These are phyloP conservation scores for Drosophila anomalata DNA, from an alignment of 2,888 invertebrate species.

Conservation along the genomic window DNA sequence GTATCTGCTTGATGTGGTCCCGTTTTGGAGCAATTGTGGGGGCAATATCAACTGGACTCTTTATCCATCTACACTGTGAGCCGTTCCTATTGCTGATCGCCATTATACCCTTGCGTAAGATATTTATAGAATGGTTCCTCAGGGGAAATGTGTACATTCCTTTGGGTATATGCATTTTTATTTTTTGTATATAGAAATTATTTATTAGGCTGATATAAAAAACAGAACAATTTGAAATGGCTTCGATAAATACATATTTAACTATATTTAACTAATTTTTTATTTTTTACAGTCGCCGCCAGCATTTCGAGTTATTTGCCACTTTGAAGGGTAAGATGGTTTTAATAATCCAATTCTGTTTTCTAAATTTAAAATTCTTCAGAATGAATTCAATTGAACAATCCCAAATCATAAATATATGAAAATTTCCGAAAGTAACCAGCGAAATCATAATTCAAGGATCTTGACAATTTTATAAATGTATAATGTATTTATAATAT, in stretches of 20 bases:
- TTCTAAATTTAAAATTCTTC: not conserved
- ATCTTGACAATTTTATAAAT: too few relatives aligned
- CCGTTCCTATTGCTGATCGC: slow-evolving; percentile 48
- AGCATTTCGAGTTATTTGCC: slow-evolving; percentile 29
- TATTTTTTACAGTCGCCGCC: slow-evolving; percentile 19
- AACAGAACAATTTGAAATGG: too few relatives aligned
- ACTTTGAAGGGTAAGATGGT: slow-evolving; percentile 8
- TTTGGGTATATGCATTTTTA: too few relatives aligned
- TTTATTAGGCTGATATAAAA: too few relatives aligned
- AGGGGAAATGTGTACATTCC: too few relatives aligned
- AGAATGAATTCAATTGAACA: not conserved
- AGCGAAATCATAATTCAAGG: too few relatives aligned
- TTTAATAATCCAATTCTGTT: not conserved
- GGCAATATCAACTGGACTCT: slow-evolving; percentile 44
- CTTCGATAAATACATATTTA: too few relatives aligned
- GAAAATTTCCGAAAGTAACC: too few relatives aligned
- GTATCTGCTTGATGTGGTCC: slow-evolving; percentile 61
- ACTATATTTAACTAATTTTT: not conserved
- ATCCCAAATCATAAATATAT: too few relatives aligned
- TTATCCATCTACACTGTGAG: slow-evolving; percentile 49
- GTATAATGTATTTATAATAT: too few relatives aligned
- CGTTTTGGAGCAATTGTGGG: slow-evolving; percentile 63
- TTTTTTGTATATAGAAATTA: too few relatives aligned
- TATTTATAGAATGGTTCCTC: not conserved
- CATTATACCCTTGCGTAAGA: slow-evolving; percentile 53